Evolutionary conservation across 2,113 vertebrate species (phyloP), one percentile per base, ranked within the genome.

Genomic region (Motacilla alba): DNA sequence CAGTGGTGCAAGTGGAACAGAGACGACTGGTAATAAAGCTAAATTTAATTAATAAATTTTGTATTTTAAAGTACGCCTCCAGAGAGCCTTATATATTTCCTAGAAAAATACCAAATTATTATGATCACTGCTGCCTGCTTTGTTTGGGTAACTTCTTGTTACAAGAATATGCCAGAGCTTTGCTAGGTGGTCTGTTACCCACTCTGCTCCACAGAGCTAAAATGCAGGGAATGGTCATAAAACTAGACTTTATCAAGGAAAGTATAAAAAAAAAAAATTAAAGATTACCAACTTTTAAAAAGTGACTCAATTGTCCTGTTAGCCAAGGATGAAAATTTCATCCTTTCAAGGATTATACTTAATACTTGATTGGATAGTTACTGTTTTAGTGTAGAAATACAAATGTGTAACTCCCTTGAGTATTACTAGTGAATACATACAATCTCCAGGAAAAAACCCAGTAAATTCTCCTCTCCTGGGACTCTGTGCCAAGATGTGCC

Each of bases 351-450:
- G 73, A 53, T 77, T 66, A 96, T 46, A 85, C 41, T 85, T 86
- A 90, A 63, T 93, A 86, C 53, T 92, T 92, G 46, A 46, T 82
- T 39, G 30, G 83, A 80, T 74, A 93, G 86, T 94, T 95, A 62
- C 64, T 16, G 31, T 81, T 96, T 93, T 77, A 87, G 63, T 80
- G 79, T 94, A 85, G 95, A 91, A 96, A 86, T 83, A 70, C 24
- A 78, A 92, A 87, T 67, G 47, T 84, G 64, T 73, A 68, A 73
- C 58, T 97, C 95, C 75, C 49, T 55, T 41, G 50, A 82, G 92
- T 91, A 72, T 90, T 72, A 50, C 91, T 86, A 89, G 76, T 70
- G 93, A 95, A 90, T 87, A 73, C 10, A 14, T 72, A 79, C 35
- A 67, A 70, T 93, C 82, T 87, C 49, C 59, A 96, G 95, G 26